These are phyloP conservation scores for Tenualosa ilisha DNA, from an alignment of 2,797 vertebrate genomes.

Conservation along the genomic window DNA sequence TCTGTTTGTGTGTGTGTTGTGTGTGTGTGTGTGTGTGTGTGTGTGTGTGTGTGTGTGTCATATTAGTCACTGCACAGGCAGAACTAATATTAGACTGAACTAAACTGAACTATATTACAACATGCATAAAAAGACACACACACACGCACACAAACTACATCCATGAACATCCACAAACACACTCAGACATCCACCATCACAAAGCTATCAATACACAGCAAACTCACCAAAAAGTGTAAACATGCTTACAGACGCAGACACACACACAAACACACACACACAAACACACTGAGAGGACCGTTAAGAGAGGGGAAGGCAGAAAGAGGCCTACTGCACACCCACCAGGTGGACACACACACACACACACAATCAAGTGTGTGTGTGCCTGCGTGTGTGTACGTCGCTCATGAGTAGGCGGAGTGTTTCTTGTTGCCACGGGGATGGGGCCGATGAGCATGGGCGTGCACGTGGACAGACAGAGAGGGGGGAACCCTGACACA, in stretches of 20 bases:
- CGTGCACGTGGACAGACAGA: conserved; percentile 51
- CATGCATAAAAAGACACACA: conserved; percentile 26
- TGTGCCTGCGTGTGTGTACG: conserved; percentile 27
- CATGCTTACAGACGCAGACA: background rate
- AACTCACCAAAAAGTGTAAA: background rate
- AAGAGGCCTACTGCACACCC: conserved; percentile 60
- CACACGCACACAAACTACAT: background rate
- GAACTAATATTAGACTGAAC: too few relatives aligned
- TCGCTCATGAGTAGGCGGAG: conserved; percentile 67
- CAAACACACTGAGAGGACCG: background rate
- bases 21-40: background rate
- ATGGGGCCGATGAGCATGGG: conserved; percentile 52
- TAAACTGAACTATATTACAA: background rate
- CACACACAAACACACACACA: background rate
- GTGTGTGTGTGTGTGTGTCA: conserved; percentile 55
- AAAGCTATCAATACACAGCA: background rate
- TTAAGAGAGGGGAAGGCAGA: background rate
- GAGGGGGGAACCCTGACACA: conserved; percentile 72
- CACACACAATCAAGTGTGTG: background rate
- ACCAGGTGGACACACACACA: conserved; percentile 61
- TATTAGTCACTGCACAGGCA: too few relatives aligned
- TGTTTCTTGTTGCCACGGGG: conserved; percentile 70
- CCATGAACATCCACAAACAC: too few relatives aligned
- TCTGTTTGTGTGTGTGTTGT: background rate
- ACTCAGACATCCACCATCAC: conserved; percentile 26